Base-by-base conservation (phyloP, 2,797 vertebrate species). In the Phalanger gymnotis region DNA sequence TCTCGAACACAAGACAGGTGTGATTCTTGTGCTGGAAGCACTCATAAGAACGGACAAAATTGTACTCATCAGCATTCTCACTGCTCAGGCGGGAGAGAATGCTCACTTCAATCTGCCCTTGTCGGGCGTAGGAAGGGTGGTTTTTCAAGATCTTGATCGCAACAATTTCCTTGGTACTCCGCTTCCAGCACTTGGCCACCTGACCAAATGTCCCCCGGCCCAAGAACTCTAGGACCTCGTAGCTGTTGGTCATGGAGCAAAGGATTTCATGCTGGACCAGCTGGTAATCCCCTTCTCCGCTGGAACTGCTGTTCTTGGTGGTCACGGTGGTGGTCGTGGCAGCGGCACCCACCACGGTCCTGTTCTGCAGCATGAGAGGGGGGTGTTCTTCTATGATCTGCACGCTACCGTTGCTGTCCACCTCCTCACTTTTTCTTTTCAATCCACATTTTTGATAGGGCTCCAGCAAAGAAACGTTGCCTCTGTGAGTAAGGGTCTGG, bases 11-110 rank as follows among this genome's bases (percentile, higher is more conserved):
- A 98, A 99, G 99, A 98, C 99, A 99, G 96, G 99, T 99, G 98
- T 99, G 99, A 99, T 99, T 99, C 99, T 99, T 99, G 99, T 99
- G 99, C 98, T 99, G 99, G 99, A 99, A 99, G 98, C 99, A 99
- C 98, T 99, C 99, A 0, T 99, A 99, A 0, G 99, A 99, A 97
- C 99, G 99, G 94, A 99, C 99, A 0, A 99, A 99, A 98, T 99
- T 99, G 98, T 99, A 99, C 96, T 99, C 99, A 0, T 99, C 99
- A 0, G 99, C 99, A 73, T 99, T 99, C 98, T 99, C 99, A 0
- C 99, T 99, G 99, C 99, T 99, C 95, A 99, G 98, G 94, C 99
- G 99, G 96, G 99, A 99, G 47, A 99, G 99, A 98, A 99, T 99
- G 99, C 99, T 99, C 97, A 99, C 99, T 98, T 99, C 99, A 90